Evolutionary conservation across 2,888 invertebrate genomes (phyloP).

Genomic region (Drosophila atroscutellata): DNA sequence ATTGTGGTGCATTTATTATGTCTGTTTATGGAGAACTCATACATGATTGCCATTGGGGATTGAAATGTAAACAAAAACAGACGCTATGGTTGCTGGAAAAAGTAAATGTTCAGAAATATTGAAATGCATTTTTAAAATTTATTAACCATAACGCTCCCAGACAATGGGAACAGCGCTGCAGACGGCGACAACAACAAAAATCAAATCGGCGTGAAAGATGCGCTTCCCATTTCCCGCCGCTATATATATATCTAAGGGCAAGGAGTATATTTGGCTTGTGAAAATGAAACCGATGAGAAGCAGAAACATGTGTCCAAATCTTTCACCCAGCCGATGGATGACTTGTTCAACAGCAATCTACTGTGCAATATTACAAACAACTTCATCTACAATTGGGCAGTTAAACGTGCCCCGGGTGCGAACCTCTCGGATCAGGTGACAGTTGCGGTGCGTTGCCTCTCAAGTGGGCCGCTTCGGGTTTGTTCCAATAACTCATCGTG

Average conservation of each 20-base stretch:
- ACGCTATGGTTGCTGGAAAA: constrained; percentile 56
- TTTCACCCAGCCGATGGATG: constrained; percentile 43
- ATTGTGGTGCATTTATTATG: constrained; percentile 6
- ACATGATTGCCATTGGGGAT: constrained; percentile 58
- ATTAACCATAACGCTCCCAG: constrained; percentile 72
- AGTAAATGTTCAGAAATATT: constrained; percentile 51
- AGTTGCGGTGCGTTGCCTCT: constrained; percentile 75
- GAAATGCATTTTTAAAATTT: constrained; percentile 66
- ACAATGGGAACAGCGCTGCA: constrained; percentile 19
- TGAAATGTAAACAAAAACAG: constrained; percentile 70
- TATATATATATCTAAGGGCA: constrained; percentile 1
- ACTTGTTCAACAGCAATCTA: constrained; percentile 27
- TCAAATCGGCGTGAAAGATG: constrained; percentile 63
- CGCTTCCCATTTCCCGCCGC: constrained; percentile 60
- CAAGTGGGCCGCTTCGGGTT: constrained; percentile 74
- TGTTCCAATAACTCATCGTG: constrained; percentile 76
- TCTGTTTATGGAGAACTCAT: constrained; percentile 44
- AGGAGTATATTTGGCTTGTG: constrained; percentile 30
- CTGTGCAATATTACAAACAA: constrained; percentile 52
- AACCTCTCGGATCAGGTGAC: constrained; percentile 76
- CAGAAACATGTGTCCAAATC: constrained; percentile 70
- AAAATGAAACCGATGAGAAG: constrained; percentile 67
- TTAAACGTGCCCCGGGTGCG: constrained; percentile 59
- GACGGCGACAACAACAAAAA: constrained; percentile 30
- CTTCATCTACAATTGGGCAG: constrained; percentile 50